Base-by-base conservation (phyloP, 2,797 vertebrate species). In the Spea hammondii region DNA sequence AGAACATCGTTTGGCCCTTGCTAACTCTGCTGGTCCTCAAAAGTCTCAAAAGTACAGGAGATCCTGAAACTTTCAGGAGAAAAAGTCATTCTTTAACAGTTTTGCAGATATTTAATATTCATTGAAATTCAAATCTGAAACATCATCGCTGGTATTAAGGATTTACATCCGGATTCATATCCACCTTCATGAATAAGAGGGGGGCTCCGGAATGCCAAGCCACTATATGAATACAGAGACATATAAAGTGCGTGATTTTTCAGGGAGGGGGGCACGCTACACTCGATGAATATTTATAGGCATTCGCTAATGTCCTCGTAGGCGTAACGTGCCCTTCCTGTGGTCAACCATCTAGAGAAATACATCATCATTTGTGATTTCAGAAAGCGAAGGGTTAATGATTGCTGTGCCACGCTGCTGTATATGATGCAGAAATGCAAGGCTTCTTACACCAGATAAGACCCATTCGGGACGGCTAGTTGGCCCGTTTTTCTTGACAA, bases 251-350 rank as follows among this genome's bases (percentile, higher is more conserved):
- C 59, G 32, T 62, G 59, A 62, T 4, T 62, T 62, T 32, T 7
- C n/a, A 14, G n/a, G 51, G 54, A 49, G 44, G 55, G 8, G 5
- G 65, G 69, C 60, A 65, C 8, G 46, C n/a, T 57, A 45, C 51
- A 8, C 48, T 48, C 50, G 11, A 80, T 80, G 67, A 76, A 80
- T 80, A 80, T 80, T 76, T 76, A 80, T 71, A 75, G 47, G 70
- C 49, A 53, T 65, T 57, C 53, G 54, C n/a, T 44, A 60, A 64
- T 53, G 66, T 54, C 62, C 11, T 9, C 9, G 50, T 14, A 64
- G 51, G 57, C 45, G 70, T 70, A 70, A 74, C 66, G 55, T 74
- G 72, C 78, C 62, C 45, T 48, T 32, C 71, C 65, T 78, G 77
- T 70, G 65, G 62, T 54, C 62, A 49, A 54, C 67, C 71, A 45